Evolutionary conservation across 2,888 invertebrate genomes (phyloP).

Genomic region (Mesorhabditis belari): DNA sequence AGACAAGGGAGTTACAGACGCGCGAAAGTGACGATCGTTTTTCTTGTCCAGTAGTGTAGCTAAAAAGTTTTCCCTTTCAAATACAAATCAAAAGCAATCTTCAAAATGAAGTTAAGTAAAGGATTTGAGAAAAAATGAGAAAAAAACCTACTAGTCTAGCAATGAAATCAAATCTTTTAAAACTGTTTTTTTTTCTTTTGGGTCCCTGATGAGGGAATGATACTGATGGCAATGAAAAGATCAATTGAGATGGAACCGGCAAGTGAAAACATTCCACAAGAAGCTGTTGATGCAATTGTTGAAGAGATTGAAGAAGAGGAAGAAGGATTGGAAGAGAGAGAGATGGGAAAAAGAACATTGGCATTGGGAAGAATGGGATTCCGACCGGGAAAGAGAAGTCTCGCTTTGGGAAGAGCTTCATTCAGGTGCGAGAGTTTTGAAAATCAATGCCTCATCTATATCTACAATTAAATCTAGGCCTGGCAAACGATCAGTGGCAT

Average conservation of each 20-base stretch:
- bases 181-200: too few relatives aligned
- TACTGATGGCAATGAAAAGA: not conserved
- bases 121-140: too few relatives aligned
- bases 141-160: too few relatives aligned
- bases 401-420: slow-evolving; percentile 25
- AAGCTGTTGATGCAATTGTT: not conserved
- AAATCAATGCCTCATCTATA: not conserved
- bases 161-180: too few relatives aligned
- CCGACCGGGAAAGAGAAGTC: slow-evolving; percentile 45
- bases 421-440: slow-evolving; percentile 2
- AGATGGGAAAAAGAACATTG: slow-evolving; percentile 40
- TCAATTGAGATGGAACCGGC: not conserved
- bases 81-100: too few relatives aligned
- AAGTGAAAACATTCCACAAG: too few relatives aligned
- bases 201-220: not conserved
- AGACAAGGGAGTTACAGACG: too few relatives aligned
- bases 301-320: not conserved
- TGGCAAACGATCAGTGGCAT: slow-evolving; percentile 16
- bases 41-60: too few relatives aligned
- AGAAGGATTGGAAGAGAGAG: not conserved
- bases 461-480: slow-evolving; percentile 10
- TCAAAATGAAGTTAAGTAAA: too few relatives aligned
- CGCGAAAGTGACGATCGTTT: too few relatives aligned
- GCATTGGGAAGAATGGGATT: slow-evolving; percentile 44
- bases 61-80: too few relatives aligned